Evolutionary conservation across 2,888 invertebrate genomes (phyloP), one percentile per base, ranked within the genome.

Genomic region (Ochropleura leucogaster): DNA sequence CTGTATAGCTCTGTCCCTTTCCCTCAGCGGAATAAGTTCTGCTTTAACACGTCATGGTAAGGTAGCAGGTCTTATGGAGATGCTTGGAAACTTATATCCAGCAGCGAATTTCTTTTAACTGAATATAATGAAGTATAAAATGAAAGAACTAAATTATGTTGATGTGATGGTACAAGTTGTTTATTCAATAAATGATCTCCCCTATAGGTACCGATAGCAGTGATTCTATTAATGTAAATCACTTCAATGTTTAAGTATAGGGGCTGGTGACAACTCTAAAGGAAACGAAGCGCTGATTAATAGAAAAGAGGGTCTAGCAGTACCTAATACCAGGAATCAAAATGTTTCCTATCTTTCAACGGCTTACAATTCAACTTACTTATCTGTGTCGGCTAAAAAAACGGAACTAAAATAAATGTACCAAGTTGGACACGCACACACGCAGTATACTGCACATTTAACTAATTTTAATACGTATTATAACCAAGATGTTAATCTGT

Each of bases 101-200:
- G 40, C 16, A 10, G 16, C n/a, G n/a, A 30, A 16, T 4, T 0
- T 44, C 20, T 49, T 20, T 18, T 16, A 8, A 12, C 12, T 6
- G 12, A 44, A 12, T 16, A 9, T 20, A 14, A 63, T 14, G 5
- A 7, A 14, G 10, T 16, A 20, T 18, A 30, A 30, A n/a, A 1
- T n/a, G 14, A 0, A 30, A 20, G 14, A 62, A 55, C n/a, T 12
- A 76, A 47, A 63, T 30, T 53, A 51, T 20, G 10, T 47, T 42
- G 5, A 42, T 60, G 18, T 16, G 9, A 55, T 49, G 12, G 14
- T 53, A 73, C 62, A 65, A 46, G 18, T n/a, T 30, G 73, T 72
- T 80, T 49, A 80, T 72, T 55, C 73, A 64, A 64, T 81, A 81
- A 74, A 75, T 57, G 1, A 18, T 75, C 16, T 66, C 81, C 62